Evolutionary conservation across 2,888 invertebrate genomes (phyloP).

Genomic region (Melikaiella ostensackeni): DNA sequence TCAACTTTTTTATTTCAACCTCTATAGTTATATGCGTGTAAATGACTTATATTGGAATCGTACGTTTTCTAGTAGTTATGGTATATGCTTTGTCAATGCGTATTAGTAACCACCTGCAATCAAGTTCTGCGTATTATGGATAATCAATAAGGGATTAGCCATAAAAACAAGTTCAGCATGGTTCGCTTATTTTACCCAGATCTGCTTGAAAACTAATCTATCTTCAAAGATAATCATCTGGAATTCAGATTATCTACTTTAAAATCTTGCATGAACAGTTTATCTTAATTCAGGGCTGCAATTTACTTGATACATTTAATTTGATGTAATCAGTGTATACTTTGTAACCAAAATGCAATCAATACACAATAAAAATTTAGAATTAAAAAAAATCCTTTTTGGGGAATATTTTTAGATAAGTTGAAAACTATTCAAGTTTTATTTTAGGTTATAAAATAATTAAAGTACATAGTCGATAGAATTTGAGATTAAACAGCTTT

Average conservation of each 20-base stretch:
- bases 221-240: constrained; percentile 5
- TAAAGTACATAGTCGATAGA: too few relatives aligned
- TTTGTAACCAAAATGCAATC: too few relatives aligned
- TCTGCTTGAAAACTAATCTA: constrained; percentile 5
- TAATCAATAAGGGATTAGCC: constrained; percentile 12
- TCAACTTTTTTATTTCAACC: too few relatives aligned
- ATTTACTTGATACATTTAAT: neutral
- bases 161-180: constrained; percentile 25
- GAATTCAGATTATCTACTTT: neutral
- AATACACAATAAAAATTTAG: too few relatives aligned
- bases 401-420: too few relatives aligned
- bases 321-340: neutral
- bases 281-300: neutral
- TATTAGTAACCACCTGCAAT: neutral
- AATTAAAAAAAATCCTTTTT: too few relatives aligned
- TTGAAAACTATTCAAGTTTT: too few relatives aligned
- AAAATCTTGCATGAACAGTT: neutral
- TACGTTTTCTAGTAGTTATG: neutral
- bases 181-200: constrained; percentile 21
- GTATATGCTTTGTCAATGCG: neutral
- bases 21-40: too few relatives aligned
- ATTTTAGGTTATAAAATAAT: too few relatives aligned
- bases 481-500: too few relatives aligned
- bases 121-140: neutral
- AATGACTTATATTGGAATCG: neutral